Evolutionary conservation across 1,140 invertebrate genomes (phyloP), one percentile per base, ranked within the genome.

Genomic region (Eupeodes corollae): DNA sequence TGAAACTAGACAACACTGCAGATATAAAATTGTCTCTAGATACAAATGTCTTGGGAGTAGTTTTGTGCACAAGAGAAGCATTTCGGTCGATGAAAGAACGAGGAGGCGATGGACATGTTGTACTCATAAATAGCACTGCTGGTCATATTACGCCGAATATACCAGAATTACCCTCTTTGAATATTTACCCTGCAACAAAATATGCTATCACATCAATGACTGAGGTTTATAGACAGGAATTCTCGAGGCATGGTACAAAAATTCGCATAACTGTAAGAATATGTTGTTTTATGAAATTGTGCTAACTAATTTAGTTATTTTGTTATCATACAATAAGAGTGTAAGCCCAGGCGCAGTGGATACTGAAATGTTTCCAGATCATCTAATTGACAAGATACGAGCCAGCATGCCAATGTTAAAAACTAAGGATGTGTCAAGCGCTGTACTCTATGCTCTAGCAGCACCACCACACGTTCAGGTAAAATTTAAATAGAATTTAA

Each of bases 1-100:
- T 54, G 51, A 71, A 55, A 74, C 73, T 70, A 54, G 61, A 34
- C 26, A 34, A 19, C 15, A 48, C 63, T 26, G 33, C 51, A 46
- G 63, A 69, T 3, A 82, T 82, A 16, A 52, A 58, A 12, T n/a
- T 63, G 39, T 35, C 57, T 10, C 56, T 52, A 14, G 75, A 85
- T 33, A 74, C 79, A 0, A 88, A 86, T 56, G 69, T 84, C 1
- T 65, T 81, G 30, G 83, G 71, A 0, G 53, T 83, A 1, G 72
- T 74, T 19, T 70, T 79, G 32, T 81, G 81, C 42, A 76, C 79
- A 0, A 70, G 77, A 37, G 75, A 79, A 55, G 75, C 79, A 6
- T 58, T 84, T 3, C 73, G 21, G 2, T 77, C 74, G 0, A 86
- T 88, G 82, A 73, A 59, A 47, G 74, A 75, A 50, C 67, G 73